These are phyloP conservation scores for Andrena bicolor DNA, from an alignment of 2,888 invertebrate species.

Conservation along the genomic window DNA sequence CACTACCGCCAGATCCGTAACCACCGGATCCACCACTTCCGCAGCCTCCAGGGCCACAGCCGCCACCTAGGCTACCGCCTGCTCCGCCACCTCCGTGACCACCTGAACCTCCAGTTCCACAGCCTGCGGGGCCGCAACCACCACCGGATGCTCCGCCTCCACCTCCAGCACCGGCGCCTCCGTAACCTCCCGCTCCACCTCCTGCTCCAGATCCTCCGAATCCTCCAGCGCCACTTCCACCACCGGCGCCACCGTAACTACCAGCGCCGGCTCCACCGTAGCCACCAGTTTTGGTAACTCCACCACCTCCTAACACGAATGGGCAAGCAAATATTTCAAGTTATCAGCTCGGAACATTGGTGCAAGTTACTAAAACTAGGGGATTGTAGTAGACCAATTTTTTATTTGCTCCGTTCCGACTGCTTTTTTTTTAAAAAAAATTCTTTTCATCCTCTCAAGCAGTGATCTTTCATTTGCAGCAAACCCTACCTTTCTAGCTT, in stretches of 20 bases:
- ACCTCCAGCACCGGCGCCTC: constrained; percentile 26
- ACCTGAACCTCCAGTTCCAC: too few species aligned
- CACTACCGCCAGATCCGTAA: neutral
- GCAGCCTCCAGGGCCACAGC: constrained; percentile 29
- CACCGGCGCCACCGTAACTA: neutral
- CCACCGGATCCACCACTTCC: constrained; percentile 34
- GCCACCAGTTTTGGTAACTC: neutral
- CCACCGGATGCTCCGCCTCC: constrained; percentile 30
- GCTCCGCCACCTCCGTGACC: constrained; percentile 30
- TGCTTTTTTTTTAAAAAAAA: too few species aligned
- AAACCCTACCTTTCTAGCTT: too few species aligned
- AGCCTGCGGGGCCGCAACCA: constrained; percentile 9
- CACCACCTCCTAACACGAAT: too few species aligned
- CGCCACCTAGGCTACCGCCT: constrained; percentile 42
- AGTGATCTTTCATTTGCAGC: too few species aligned
- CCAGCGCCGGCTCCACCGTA: constrained; percentile 13
- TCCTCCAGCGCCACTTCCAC: constrained; percentile 32
- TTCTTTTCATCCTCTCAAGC: too few species aligned
- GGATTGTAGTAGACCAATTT: too few species aligned
- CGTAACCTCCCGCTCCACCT: constrained; percentile 25
- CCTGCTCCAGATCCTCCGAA: constrained; percentile 11
- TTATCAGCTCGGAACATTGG: too few species aligned
- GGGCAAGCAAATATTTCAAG: too few species aligned
- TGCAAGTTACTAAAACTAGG: too few species aligned
- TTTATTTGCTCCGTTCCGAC: too few species aligned